These are phyloP conservation scores for Poliocrania exsul DNA, from an alignment of 2,797 vertebrate species.

Conservation along the genomic window DNA sequence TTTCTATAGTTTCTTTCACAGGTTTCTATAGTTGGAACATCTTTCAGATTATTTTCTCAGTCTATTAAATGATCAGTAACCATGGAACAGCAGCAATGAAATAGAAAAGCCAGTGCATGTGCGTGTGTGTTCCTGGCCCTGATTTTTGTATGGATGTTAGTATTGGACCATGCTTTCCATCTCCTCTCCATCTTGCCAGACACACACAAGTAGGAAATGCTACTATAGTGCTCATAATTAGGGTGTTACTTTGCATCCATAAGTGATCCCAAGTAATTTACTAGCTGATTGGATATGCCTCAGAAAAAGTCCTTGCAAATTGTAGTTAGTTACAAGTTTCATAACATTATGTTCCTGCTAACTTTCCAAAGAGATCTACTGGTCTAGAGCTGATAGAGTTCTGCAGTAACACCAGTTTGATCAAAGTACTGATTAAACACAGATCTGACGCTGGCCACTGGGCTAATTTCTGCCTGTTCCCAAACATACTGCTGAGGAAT, in stretches of 20 bases:
- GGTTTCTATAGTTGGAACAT: not conserved
- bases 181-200: not conserved
- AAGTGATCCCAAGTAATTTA: not conserved
- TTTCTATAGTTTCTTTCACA: not conserved
- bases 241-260: not conserved
- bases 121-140: not conserved
- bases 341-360: not conserved
- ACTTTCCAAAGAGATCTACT: not conserved
- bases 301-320: not conserved
- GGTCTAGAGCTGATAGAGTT: not conserved
- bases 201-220: not conserved
- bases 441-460: not conserved
- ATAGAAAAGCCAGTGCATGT: not conserved
- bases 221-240: not conserved
- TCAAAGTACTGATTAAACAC: not conserved
- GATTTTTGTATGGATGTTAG: rapidly evolving
- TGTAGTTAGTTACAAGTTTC: not conserved
- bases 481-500: not conserved
- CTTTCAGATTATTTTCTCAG: not conserved
- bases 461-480: not conserved
- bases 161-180: not conserved
- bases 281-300: not conserved
- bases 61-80: not conserved
- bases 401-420: not conserved
- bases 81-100: not conserved